Evolutionary conservation across 1,140 invertebrate species (phyloP), one percentile per base, ranked within the genome.

Genomic region (Asbolus verrucosus): DNA sequence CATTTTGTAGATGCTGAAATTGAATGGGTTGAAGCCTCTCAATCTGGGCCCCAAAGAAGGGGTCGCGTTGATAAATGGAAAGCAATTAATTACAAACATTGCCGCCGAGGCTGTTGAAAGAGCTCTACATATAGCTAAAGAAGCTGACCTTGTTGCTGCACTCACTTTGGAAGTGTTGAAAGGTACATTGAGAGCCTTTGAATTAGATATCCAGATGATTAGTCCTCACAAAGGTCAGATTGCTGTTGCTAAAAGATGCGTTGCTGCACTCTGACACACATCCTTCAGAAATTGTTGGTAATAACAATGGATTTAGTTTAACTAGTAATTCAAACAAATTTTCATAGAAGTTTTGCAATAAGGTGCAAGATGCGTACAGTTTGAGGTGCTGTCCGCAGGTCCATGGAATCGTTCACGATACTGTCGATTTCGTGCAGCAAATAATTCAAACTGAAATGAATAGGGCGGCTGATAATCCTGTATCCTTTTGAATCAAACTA

Each of bases 341-440:
- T 60, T 70, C 81, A 1, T 77, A 87, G 88, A 80, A 88, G 31
- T 89, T 90, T 75, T 92, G 91, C 77, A 85, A 90, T 75, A 78
- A 87, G 70, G 91, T 92, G 1, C 91, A 92, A 79, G 91, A 92
- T 80, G 89, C 91, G 0, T 92, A 92, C 79, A 91, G 91, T 6
- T 79, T 92, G 0, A 76, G 91, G 60, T 92, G 91, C 74, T 88
- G 87, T 76, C 91, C 91, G 1, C 91, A 91, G 81, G 89, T 89
- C 15, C 81, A 84, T 75, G 90, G 90, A 30, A 85, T 91, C 61
- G 86, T 88, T 2, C 88, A 90, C 76, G 91, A 92, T 73, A 92
- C 90, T 0, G 87, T 91, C 31, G 85, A 88, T 27, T 92, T 92
- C 80, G 89, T 89, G 0, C 80, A 84, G 65, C 80, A 83, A 14